Evolutionary conservation across 2,797 vertebrate species (phyloP).

Genomic region (Peromyscus nudipes): DNA sequence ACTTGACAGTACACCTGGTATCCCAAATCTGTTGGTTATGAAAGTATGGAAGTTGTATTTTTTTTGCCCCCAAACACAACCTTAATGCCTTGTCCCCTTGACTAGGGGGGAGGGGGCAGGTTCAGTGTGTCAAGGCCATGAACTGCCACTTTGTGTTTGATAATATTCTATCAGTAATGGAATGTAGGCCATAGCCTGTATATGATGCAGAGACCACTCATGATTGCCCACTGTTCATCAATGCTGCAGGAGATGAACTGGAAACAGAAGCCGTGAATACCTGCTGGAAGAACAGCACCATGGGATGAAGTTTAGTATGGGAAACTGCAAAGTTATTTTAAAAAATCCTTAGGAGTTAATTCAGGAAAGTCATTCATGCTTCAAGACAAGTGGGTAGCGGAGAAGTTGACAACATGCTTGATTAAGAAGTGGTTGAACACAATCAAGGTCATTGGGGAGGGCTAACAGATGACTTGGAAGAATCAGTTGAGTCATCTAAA

Average conservation of each 20-base stretch:
- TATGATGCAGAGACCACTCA: neutral
- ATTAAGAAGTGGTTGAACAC: neutral
- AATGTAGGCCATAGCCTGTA: neutral
- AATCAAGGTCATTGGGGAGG: neutral
- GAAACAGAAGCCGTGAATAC: neutral
- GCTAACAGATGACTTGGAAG: neutral
- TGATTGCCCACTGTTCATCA: neutral
- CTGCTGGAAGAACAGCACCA: neutral
- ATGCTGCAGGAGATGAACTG: neutral
- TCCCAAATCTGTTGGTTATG: neutral
- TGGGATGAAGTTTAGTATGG: neutral
- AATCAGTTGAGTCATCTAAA: neutral
- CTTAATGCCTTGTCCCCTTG: neutral
- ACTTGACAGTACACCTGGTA: neutral
- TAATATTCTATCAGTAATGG: neutral
- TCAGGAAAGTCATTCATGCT: neutral
- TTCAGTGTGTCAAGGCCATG: neutral
- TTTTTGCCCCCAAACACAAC: neutral
- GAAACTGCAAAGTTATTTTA: neutral
- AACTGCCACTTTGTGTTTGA: neutral
- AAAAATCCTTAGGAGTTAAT: neutral
- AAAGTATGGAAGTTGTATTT: neutral
- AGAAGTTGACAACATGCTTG: neutral
- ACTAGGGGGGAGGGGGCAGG: no score
- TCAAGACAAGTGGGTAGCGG: neutral